Evolutionary conservation across 2,113 vertebrate genomes (phyloP).

Genomic region (Sminthopsis crassicaudata): DNA sequence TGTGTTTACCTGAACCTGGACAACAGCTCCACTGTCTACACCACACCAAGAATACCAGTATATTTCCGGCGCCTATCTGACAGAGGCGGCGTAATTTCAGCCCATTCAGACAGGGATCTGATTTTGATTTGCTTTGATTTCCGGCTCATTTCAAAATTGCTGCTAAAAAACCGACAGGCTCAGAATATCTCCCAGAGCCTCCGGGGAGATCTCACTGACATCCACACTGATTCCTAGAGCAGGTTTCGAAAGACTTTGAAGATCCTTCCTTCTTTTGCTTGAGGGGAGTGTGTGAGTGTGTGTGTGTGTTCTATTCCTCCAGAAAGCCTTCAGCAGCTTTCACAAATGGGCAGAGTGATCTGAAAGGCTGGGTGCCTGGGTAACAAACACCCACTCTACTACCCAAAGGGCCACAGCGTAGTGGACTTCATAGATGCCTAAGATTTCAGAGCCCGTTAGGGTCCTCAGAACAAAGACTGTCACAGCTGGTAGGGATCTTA

Average conservation of each 20-base stretch:
- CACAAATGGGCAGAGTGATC: background rate
- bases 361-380: background rate
- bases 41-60: background rate
- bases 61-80: background rate
- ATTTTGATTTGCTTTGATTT: slow-evolving; percentile 24
- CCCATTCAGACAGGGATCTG: slow-evolving; percentile 8
- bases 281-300: too few relatives aligned
- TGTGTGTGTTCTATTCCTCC: background rate
- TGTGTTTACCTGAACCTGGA: background rate
- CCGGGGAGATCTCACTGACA: background rate
- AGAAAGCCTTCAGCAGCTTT: background rate
- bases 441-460: background rate
- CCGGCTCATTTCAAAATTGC: slow-evolving; percentile 5
- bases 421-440: background rate
- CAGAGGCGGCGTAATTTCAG: background rate
- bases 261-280: background rate
- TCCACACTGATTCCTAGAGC: background rate
- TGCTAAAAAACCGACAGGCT: background rate
- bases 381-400: background rate
- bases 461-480: background rate
- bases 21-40: background rate
- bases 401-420: background rate
- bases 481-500: background rate
- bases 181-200: background rate
- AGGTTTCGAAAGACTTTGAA: slow-evolving; percentile 6